Percentiles rank a stretch among this genome's conserved stretches.
Conservation (phyloP, 2,797 vertebrate genomes). For the Pseudochirops corinnae region DNA sequence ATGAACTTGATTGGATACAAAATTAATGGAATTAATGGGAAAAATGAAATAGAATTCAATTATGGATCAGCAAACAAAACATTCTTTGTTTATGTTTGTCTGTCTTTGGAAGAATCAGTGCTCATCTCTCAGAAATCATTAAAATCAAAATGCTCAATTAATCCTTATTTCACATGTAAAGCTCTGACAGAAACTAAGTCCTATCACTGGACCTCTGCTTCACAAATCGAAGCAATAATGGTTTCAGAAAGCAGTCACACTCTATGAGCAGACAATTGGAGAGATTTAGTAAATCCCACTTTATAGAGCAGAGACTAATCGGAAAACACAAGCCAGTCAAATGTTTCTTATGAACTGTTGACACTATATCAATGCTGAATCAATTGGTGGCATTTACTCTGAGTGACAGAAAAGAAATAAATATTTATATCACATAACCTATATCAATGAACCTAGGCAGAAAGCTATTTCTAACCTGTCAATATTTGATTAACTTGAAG, state of each 20-base stretch:
- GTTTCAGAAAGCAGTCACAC: slow-evolving; percentile 84
- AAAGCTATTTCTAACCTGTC: slow-evolving; percentile 96
- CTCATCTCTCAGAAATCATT: slow-evolving; percentile 80
- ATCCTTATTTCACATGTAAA: slow-evolving; percentile 81
- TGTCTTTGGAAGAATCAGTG: slow-evolving; percentile 70
- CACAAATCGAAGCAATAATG: slow-evolving; percentile 83
- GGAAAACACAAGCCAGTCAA: slow-evolving; percentile 85
- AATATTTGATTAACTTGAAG: slow-evolving; percentile 98
- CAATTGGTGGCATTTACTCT: slow-evolving; percentile 93
- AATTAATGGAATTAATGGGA: slow-evolving; percentile 72
- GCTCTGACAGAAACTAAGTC: slow-evolving; percentile 74
- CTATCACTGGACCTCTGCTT: slow-evolving; percentile 74
- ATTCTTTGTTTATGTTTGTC: slow-evolving; percentile 69
- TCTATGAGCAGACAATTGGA: slow-evolving; percentile 87
- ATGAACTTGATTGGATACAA: slow-evolving; percentile 67
- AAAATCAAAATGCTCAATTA: slow-evolving; percentile 84
- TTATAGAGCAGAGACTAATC: slow-evolving; percentile 86
- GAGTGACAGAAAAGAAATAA: slow-evolving; percentile 96
- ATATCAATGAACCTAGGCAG: slow-evolving; percentile 93
- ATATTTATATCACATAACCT: slow-evolving; percentile 98
- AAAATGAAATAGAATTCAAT: slow-evolving; percentile 78
- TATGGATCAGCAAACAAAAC: slow-evolving; percentile 81
- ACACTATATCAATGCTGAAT: slow-evolving; percentile 91
- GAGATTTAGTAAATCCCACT: slow-evolving; percentile 89
- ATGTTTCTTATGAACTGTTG: slow-evolving; percentile 90